Percentiles rank a stretch among this genome's conserved stretches.
These are phyloP conservation scores for Myxocyprinus asiaticus DNA, from an alignment of 2,113 vertebrate genomes.

Conservation along the genomic window DNA sequence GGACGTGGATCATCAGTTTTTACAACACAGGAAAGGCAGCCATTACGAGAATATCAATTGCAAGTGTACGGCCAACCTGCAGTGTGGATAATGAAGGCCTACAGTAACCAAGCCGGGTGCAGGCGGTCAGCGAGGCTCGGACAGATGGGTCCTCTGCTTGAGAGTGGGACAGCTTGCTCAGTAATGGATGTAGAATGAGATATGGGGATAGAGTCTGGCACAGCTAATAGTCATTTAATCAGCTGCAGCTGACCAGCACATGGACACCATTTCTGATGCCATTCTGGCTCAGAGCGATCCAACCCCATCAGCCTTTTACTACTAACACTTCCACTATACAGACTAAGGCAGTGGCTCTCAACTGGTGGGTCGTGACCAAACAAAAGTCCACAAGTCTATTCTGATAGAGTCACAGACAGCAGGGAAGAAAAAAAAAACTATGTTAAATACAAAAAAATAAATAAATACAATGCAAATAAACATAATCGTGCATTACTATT, in stretches of 20 bases:
- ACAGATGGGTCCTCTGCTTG: constrained; percentile 62
- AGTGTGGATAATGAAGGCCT: constrained; percentile 25
- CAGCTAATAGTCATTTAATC: constrained; percentile 68
- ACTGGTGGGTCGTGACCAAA: no score
- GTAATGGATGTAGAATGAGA: constrained; percentile 61
- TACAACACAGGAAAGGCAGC: not conserved
- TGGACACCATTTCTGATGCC: constrained; percentile 46
- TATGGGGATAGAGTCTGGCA: constrained; percentile 53
- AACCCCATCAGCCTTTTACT: constrained; percentile 11
- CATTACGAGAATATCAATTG: constrained; percentile 1
- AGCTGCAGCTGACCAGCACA: constrained; percentile 66
- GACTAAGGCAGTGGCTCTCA: not conserved
- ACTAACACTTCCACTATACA: constrained; percentile 9
- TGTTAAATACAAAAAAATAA: no score
- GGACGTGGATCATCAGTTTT: not conserved
- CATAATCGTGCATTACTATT: no score
- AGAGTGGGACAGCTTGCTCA: constrained; percentile 65
- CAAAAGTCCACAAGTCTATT: no score
- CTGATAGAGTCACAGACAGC: no score
- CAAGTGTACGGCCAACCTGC: constrained; percentile 15
- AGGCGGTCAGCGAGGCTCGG: constrained; percentile 36
- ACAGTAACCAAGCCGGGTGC: constrained; percentile 47
- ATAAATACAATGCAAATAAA: no score
- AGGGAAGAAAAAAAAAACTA: no score
- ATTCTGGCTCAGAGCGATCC: constrained; percentile 11